These are phyloP conservation scores for Pteropus rufus DNA, from an alignment of 2,797 vertebrate species.

Conservation along the genomic window DNA sequence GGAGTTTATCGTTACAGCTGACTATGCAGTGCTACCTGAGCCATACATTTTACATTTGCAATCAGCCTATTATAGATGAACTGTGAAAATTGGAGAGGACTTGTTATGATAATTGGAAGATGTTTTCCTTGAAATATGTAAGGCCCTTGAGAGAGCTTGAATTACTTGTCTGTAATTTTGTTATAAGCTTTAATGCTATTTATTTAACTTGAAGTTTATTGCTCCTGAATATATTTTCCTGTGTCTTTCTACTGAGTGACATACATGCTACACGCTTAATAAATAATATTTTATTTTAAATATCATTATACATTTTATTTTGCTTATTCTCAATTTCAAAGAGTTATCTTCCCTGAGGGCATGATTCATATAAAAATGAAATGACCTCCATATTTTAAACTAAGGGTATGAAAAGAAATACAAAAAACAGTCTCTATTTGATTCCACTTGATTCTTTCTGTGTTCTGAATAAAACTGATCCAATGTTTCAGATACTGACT, in stretches of 20 bases:
- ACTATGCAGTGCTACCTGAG: constrained; percentile 80
- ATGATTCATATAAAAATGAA: constrained; percentile 22
- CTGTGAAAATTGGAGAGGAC: constrained; percentile 82
- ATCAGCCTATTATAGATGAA: constrained; percentile 82
- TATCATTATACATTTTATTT: constrained; percentile 34
- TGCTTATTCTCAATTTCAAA: constrained; percentile 28
- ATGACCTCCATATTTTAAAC: constrained; percentile 33
- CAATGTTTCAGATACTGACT: neutral
- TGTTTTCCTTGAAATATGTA: constrained; percentile 82
- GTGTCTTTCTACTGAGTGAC: constrained; percentile 49
- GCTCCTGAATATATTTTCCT: constrained; percentile 71
- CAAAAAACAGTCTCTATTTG: constrained; percentile 9
- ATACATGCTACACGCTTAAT: neutral
- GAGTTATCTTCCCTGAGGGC: neutral
- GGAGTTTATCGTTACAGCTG: constrained; percentile 79
- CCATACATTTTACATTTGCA: constrained; percentile 80
- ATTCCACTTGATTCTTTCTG: neutral
- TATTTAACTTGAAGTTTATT: constrained; percentile 80
- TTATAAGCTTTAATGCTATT: constrained; percentile 81
- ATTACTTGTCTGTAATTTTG: constrained; percentile 83
- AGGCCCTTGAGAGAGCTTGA: constrained; percentile 78
- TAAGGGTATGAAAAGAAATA: constrained; percentile 27
- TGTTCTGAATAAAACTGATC: neutral
- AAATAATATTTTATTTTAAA: constrained; percentile 43
- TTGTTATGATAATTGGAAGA: constrained; percentile 85